Base-by-base conservation (phyloP, 1,140 invertebrate species). In the Drosophila saltans region DNA sequence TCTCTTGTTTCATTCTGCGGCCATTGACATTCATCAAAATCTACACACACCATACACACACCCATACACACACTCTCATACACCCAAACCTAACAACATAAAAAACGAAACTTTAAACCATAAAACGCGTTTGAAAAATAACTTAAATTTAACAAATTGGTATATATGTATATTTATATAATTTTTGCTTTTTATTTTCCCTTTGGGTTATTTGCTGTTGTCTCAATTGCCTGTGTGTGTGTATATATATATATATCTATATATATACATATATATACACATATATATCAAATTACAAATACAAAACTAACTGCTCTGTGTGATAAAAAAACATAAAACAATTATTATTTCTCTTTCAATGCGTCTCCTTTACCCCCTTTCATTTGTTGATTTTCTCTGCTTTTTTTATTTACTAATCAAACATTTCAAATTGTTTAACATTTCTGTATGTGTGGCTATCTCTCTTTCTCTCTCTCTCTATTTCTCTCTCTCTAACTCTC, bases 371-470 rank as follows among this genome's bases (percentile, higher is more conserved):
- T 80, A 56, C 67, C 75, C 55, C 43, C 45, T 21, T 55, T 28
- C n/a, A 24, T 41, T 59, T 63, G 16, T 74, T 66, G 28, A 5
- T 52, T 39, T 36, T 81, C 61, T 10, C 52, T 71, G 26, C 4
- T 41, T 55, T 72, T 72, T 72, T 72, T 24, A 33, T 72, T 61
- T 62, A n/a, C 6, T 79, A 26, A 41, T 72, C 66, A 68, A 24
- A 74, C 61, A 64, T 76, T 80, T 66, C 52, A 83, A 78, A 88
- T 66, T 64, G 43, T 85, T 88, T 80, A 73, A 81, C 69, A 71
- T 89, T 85, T 85, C 78, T 88, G 81, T 88, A 75, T 90, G 84
- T 86, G 80, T 86, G 84, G 82, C 80, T 86, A 74, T 86, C 84
- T 88, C 75, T 83, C 70, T 86, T 52, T 82, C 59, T 82, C 52